Evolutionary conservation across 1,140 invertebrate genomes (phyloP).

Genomic region (Drosophila asahinai): DNA sequence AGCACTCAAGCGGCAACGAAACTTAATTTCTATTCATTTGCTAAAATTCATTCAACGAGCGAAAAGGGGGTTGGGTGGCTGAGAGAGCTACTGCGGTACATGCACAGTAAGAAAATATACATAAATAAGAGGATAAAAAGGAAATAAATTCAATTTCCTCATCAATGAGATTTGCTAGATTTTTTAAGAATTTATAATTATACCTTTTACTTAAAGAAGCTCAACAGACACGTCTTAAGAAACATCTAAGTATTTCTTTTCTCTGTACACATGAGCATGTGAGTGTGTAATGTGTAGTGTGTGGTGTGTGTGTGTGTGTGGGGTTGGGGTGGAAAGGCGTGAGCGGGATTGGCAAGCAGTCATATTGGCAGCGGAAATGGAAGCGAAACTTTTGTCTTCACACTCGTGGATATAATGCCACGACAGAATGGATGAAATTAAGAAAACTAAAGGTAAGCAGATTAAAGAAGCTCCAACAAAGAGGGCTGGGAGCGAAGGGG

Average conservation of each 20-base stretch:
- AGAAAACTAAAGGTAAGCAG: slow-evolving; percentile 83
- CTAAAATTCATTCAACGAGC: slow-evolving; percentile 68
- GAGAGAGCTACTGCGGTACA: slow-evolving; percentile 18
- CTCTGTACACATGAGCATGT: slow-evolving; percentile 19
- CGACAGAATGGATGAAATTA: slow-evolving; percentile 80
- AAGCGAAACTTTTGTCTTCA: slow-evolving; percentile 79
- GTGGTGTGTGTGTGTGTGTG: slow-evolving; percentile 7
- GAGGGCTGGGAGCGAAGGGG: not conserved
- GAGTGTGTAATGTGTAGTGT: not conserved
- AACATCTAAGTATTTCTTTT: not conserved
- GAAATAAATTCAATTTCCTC: not conserved
- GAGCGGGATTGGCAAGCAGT: slow-evolving; percentile 43
- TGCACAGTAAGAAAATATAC: slow-evolving; percentile 4
- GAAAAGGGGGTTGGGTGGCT: slow-evolving; percentile 1
- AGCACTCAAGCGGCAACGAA: slow-evolving; percentile 75
- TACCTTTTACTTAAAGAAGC: too few species aligned
- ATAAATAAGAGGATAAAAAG: not conserved
- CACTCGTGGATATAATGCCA: slow-evolving; percentile 76
- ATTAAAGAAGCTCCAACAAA: slow-evolving; percentile 65
- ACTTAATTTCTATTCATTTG: slow-evolving; percentile 84
- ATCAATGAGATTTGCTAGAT: too few species aligned
- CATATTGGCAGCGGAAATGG: slow-evolving; percentile 82
- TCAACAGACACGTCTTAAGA: too few species aligned
- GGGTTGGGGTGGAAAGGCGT: not conserved
- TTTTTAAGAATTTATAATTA: too few species aligned